phyloP scores from a whole-genome alignment of 1,140 invertebrate species.

The Drosophila triauraria region DNA sequence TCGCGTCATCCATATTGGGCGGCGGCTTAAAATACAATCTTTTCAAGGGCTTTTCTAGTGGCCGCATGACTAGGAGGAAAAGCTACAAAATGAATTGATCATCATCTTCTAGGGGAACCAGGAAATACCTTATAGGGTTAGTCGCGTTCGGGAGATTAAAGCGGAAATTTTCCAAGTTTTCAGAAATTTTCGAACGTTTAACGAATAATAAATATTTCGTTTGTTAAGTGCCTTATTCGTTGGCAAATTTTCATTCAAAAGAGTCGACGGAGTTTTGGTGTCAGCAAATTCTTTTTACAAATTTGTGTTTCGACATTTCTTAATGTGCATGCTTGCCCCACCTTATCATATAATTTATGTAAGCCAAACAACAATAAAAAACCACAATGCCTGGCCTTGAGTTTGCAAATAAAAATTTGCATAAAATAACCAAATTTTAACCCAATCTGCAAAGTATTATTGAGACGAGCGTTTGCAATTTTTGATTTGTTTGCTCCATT shows the following conservation, averaged over 20 bases:
- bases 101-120: neutral
- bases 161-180: conserved; percentile 4
- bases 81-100: neutral
- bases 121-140: conserved; percentile 20
- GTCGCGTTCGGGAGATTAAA: neutral
- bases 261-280: conserved; percentile 1
- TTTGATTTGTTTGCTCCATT: conserved; percentile 1
- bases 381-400: conserved; percentile 23
- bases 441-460: conserved; percentile 13
- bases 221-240: neutral
- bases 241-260: conserved; percentile 3
- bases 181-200: conserved; percentile 6
- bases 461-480: neutral
- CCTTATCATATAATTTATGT: conserved; percentile 26
- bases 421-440: conserved; percentile 20
- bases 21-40: conserved; percentile 15
- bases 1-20: conserved; percentile 44
- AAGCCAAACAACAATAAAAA: conserved; percentile 4
- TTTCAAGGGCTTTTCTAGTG: conserved; percentile 41
- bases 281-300: conserved; percentile 14
- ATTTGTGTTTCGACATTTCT: conserved; percentile 4
- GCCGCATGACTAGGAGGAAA: conserved; percentile 22
- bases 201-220: neutral
- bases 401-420: conserved; percentile 20
- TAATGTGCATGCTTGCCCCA: conserved; percentile 22